Base-by-base conservation (phyloP, 1,140 invertebrate species). In the Pteromalus puparum region DNA sequence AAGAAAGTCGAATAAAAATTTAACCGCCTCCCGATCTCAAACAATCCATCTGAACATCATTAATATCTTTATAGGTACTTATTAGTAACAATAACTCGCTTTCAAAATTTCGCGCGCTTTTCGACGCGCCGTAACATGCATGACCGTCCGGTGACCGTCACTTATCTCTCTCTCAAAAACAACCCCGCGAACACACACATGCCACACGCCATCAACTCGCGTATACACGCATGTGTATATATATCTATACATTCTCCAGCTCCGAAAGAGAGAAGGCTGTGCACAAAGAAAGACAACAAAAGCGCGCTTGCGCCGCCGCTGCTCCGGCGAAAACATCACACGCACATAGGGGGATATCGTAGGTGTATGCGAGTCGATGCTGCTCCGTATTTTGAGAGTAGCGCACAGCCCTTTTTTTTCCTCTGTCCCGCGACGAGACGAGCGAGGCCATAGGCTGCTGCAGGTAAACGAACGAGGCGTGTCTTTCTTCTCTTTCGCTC, bases 311-410 rank as follows among this genome's bases (percentile, higher is more conserved):
- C 67, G 67, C 67, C 10, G 24, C 10, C 21, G 10, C 30, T 34
- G 4, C 30, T 34, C 30, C 67, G 67, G 67, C 67, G 24, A 70
- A 70, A 70, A 70, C 28, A 70, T 30, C 21, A 70, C 67, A 70
- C 28, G 67, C 4, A 70, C 26, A 28, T 30, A 70, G 24, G 9
- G 2, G 26, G 9, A 28, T 26, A 10, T 10, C 24, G 10, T 70
- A 30, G 67, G 67, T 13, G 65, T 26, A 18, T 30, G 67, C 26
- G 24, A 30, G 15, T 30, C 72, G 28, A 38, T 74, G 18, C 26
- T 38, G 72, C 34, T 48, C 34, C 10, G 73, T 75, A 75, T 75
- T 75, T 75, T 75, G 73, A 46, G 73, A 75, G 74, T 74, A 26
- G 38, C 38, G n/a, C 42, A 21, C 75, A 53, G 48, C 72, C 21